These are phyloP conservation scores for Shinisaurus crocodilurus DNA, from an alignment of 2,113 vertebrate species.

Conservation along the genomic window DNA sequence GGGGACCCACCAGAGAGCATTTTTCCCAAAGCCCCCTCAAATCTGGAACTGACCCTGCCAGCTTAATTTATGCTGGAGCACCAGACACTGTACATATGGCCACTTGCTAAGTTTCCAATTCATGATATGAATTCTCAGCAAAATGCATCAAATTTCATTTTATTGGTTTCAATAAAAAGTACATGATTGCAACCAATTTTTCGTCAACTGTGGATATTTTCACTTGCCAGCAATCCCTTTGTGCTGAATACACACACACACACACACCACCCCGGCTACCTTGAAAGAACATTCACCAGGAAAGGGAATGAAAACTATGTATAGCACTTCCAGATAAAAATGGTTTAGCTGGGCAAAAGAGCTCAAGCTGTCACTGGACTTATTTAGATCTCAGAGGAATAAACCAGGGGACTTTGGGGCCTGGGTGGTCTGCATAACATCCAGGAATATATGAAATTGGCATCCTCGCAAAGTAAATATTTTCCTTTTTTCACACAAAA, in stretches of 20 bases:
- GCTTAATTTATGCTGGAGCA: neutral
- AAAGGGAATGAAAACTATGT: conserved; percentile 45
- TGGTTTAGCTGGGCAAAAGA: conserved; percentile 50
- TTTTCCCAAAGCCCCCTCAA: neutral
- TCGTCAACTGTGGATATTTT: neutral
- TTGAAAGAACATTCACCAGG: neutral
- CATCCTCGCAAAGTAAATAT: conserved; percentile 70
- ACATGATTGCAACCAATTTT: neutral
- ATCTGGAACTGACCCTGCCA: neutral
- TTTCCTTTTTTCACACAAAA: conserved; percentile 69
- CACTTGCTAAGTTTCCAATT: neutral
- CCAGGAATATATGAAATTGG: conserved; percentile 69
- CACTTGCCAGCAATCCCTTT: conserved; percentile 5
- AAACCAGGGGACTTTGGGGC: conserved; percentile 60
- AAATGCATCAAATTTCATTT: too few relatives aligned
- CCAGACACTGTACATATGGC: neutral
- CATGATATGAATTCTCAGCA: neutral
- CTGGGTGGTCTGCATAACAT: conserved; percentile 71
- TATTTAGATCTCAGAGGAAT: conserved; percentile 59
- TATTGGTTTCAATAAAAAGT: neutral
- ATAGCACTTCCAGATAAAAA: conserved; percentile 27
- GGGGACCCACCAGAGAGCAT: neutral
- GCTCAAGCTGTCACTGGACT: conserved; percentile 40
- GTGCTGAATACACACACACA: neutral
- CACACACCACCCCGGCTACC: rapidly evolving